Conservation (phyloP, 2,113 vertebrate genomes). For the Ctenodactylus gundi region DNA sequence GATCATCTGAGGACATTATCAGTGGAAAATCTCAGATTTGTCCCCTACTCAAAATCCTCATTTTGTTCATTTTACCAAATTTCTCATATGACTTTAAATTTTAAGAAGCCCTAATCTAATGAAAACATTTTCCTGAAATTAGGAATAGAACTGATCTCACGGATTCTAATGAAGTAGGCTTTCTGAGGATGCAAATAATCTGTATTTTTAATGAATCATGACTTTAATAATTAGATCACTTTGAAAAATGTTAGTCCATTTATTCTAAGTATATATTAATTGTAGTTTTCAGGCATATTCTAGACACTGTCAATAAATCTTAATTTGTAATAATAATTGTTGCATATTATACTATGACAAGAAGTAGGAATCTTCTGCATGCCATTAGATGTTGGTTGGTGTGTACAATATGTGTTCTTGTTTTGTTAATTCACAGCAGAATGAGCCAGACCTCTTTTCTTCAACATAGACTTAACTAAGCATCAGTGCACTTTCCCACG, state of each 20-base stretch:
- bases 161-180: not conserved
- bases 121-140: not conserved
- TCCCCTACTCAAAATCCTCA: not conserved
- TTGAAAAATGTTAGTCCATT: not conserved
- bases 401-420: not conserved
- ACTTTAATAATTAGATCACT: constrained; percentile 29
- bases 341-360: not conserved
- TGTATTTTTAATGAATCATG: constrained; percentile 24
- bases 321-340: not conserved
- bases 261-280: constrained; percentile 31
- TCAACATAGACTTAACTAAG: not conserved
- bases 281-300: constrained; percentile 1
- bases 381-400: not conserved
- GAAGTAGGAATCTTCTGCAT: not conserved
- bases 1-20: not conserved
- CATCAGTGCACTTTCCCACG: not conserved
- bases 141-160: too few species aligned
- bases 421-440: not conserved
- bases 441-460: not conserved
- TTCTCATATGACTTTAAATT: not conserved
- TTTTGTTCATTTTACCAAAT: not conserved
- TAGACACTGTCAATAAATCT: constrained; percentile 29
- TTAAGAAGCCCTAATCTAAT: not conserved
- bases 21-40: not conserved
- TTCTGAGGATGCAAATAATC: not conserved